Evolutionary conservation across 2,888 invertebrate species (phyloP).

Genomic region (Troides oblongomaculatus): DNA sequence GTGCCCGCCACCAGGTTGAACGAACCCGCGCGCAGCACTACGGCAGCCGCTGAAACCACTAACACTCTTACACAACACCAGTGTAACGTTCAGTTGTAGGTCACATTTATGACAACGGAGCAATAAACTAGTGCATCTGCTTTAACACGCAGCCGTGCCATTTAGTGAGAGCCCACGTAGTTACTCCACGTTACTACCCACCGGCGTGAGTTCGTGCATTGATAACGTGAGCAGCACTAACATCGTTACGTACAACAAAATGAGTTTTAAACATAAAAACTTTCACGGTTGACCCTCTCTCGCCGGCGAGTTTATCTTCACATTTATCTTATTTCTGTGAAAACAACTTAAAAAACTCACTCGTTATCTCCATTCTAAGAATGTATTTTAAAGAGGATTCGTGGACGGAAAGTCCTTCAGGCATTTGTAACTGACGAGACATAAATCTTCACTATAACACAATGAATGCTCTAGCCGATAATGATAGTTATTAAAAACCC

Average conservation of each 20-base stretch:
- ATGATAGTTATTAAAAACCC: too few relatives aligned
- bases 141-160: constrained; percentile 47
- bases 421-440: constrained; percentile 25
- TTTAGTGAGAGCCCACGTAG: too few relatives aligned
- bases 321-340: constrained; percentile 71
- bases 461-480: not conserved
- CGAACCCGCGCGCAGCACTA: constrained; percentile 39
- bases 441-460: not conserved
- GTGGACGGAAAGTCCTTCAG: constrained; percentile 33
- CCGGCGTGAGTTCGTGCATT: constrained; percentile 15
- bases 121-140: constrained; percentile 54
- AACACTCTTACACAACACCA: constrained; percentile 59
- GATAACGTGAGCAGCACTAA: constrained; percentile 20
- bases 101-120: constrained; percentile 32
- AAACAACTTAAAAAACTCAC: constrained; percentile 56
- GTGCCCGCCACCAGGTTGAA: constrained; percentile 44
- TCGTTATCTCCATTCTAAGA: constrained; percentile 63
- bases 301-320: constrained; percentile 56
- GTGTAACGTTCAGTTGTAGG: constrained; percentile 41
- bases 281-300: constrained; percentile 53
- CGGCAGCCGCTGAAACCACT: constrained; percentile 56
- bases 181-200: not conserved
- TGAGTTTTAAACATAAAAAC: constrained; percentile 23
- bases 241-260: constrained; percentile 4
- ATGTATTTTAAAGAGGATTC: constrained; percentile 42